phyloP scores from a whole-genome alignment of 2,113 vertebrate genomes.

The Pampusana beccarii region DNA sequence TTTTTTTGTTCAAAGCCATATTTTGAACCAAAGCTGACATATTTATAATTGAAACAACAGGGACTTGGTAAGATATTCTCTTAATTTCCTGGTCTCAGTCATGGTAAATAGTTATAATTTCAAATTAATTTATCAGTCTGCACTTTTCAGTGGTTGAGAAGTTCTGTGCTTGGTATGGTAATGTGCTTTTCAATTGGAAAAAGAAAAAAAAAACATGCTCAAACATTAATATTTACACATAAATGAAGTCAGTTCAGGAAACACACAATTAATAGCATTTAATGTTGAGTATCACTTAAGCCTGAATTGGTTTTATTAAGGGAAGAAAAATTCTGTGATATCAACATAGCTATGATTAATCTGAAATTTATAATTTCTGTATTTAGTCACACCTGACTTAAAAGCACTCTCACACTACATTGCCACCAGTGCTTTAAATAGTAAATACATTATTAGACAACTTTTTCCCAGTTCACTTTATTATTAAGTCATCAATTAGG shows the following conservation, averaged over 20 bases:
- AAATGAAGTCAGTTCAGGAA: conserved; percentile 19
- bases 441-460: neutral
- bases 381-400: neutral
- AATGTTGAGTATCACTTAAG: neutral
- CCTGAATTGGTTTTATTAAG: neutral
- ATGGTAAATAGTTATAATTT: neutral
- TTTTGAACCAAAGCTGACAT: neutral
- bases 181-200: neutral
- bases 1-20: neutral
- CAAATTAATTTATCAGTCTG: conserved; percentile 18
- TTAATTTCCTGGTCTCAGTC: neutral
- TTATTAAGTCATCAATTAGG: neutral
- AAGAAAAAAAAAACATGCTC: neutral
- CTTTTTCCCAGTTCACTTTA: neutral
- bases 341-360: neutral
- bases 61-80: neutral
- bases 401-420: neutral
- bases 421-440: neutral
- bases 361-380: neutral
- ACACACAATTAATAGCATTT: conserved; percentile 16
- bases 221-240: conserved; percentile 18
- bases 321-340: neutral
- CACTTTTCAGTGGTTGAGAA: neutral
- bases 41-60: neutral
- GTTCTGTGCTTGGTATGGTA: neutral